Conservation (phyloP, 2,888 invertebrate genomes). For the Exephanes ischioxanthus region DNA sequence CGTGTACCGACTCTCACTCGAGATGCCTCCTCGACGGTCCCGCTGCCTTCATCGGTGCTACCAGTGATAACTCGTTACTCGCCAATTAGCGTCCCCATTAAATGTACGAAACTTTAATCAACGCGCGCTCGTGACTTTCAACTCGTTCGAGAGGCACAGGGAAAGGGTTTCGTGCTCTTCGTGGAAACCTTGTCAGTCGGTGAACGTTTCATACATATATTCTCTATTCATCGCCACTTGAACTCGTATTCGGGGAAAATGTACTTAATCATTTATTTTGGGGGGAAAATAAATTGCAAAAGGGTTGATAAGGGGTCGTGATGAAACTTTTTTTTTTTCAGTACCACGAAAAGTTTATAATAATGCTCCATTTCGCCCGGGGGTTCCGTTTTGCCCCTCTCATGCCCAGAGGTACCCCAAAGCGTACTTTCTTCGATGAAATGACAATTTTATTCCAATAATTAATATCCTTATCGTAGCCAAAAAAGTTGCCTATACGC, state of each 20-base stretch:
- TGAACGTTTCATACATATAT: constrained; percentile 13
- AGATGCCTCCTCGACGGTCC: constrained; percentile 48
- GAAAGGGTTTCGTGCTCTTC: background rate
- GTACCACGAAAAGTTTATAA: background rate
- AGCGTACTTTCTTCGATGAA: background rate
- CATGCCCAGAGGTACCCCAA: background rate
- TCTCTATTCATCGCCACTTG: background rate
- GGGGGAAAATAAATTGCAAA: too few species aligned
- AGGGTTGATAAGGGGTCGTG: background rate
- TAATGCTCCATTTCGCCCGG: too few species aligned
- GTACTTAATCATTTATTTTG: background rate
- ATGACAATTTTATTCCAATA: background rate
- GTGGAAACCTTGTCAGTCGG: constrained; percentile 41
- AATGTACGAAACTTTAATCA: constrained; percentile 67
- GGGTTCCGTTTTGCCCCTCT: background rate
- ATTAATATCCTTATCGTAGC: background rate
- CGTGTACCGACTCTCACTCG: constrained; percentile 31
- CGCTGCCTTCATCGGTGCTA: constrained; percentile 55
- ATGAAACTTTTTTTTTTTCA: background rate
- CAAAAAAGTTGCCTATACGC: background rate
- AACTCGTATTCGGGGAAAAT: background rate
- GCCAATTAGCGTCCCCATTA: constrained; percentile 63
- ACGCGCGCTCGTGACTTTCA: constrained; percentile 54
- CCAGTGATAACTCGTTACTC: constrained; percentile 67
- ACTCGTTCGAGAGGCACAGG: constrained; percentile 15